A percentile compares a stretch with the other conserved stretches of the same genome.
Conservation (phyloP, 1,140 invertebrate genomes). For the Chionoecetes opilio region DNA sequence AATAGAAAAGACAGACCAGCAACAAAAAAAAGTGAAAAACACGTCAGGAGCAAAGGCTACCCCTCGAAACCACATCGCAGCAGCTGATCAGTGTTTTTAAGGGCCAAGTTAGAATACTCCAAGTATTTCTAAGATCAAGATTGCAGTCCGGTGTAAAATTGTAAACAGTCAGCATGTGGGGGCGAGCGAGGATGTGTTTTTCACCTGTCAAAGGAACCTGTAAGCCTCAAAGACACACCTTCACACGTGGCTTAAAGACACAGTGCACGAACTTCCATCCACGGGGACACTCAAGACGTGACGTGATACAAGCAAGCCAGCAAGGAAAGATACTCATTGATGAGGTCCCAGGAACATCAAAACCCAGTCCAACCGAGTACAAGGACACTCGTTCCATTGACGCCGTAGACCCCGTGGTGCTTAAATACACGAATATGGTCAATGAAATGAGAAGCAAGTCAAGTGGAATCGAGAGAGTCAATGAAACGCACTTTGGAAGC, state of each 20-base stretch:
- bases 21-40: too few species aligned
- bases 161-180: background rate
- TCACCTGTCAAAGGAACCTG: background rate
- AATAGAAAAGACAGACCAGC: too few species aligned
- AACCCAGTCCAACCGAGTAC: background rate
- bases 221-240: background rate
- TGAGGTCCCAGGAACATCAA: background rate
- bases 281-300: background rate
- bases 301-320: background rate
- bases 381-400: slow-evolving; percentile 56
- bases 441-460: background rate
- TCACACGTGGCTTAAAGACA: background rate
- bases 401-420: slow-evolving; percentile 48
- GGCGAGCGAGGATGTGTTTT: background rate
- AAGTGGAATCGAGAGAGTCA: background rate
- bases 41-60: too few species aligned
- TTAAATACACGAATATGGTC: slow-evolving; percentile 59
- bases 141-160: background rate
- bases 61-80: too few species aligned
- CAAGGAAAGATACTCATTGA: background rate
- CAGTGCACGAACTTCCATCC: slow-evolving; percentile 24
- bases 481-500: slow-evolving; percentile 61
- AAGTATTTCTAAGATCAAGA: too few species aligned
- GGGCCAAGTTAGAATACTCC: too few species aligned
- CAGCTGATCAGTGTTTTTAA: too few species aligned